Evolutionary conservation across 2,888 invertebrate genomes (phyloP), one percentile per base, ranked within the genome.

Genomic region (Stenotaenia linearis): DNA sequence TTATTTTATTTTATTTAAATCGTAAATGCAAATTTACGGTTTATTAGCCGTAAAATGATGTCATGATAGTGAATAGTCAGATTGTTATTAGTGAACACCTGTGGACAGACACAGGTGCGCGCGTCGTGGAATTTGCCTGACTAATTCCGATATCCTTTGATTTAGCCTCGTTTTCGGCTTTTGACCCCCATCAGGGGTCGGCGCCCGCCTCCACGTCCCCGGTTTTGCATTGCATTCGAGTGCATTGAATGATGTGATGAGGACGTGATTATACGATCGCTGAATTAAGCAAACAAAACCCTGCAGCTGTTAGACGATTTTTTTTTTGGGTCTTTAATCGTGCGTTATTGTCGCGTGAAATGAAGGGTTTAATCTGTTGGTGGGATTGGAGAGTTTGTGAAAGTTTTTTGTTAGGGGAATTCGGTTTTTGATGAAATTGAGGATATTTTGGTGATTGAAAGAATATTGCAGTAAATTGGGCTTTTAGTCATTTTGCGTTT

Each of bases 181-280:
- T 61, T 61, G 61, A 61, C 61, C 61, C 28, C 61, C 25, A 9
- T 15, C 7, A 3, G 61, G 61, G 61, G 61, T 61, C 61, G 61
- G 61, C 61, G 61, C 15, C 61, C 61, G 61, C 61, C 61, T 61
- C 61, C 61, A 25, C 61, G 61, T 61, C 61, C 61, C 9, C 9
- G 7, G 23, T 61, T 61, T 61, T 61, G 61, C 61, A 61, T 61
- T 25, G 61, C 61, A 15, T 61, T 61, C 61, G 61, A 61, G 61
- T 61, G 61, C 61, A 61, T 61, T 61, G 61, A 61, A 61, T 61
- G 61, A 23, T 61, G 61, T 61, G 61, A 61, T 61, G 61, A 61
- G 61, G 61, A 61, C 23, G 61, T 23, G 61, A 61, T 61, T 61
- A 25, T 61, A 28, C 28, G 25, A 61, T 23, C 25, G 61, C 25